Evolutionary conservation across 92 coral and sea anemone species (phyloP), one percentile per base, ranked within the genome.

Genomic region (Zoanthus sociatus): DNA sequence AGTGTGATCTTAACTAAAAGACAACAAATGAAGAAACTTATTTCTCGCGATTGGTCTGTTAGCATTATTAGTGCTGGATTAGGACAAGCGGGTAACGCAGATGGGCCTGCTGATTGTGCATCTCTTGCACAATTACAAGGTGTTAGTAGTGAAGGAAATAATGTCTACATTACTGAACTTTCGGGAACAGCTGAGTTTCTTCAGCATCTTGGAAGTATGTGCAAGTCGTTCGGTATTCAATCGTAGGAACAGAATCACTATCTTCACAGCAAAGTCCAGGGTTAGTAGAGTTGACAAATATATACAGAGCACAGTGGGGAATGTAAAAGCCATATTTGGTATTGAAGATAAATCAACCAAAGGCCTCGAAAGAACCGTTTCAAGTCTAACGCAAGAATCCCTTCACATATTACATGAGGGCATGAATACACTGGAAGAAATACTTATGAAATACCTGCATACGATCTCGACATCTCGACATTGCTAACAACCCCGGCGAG

Each of bases 221-320:
- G 4, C 42, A 4, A 37, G 3, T 37, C 42, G 4, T 37, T 37
- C 4, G 42, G 42, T 37, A 37, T 37, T 37, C 42, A 37, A 0
- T 37, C 42, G 42, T 2, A 2, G 42, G 42, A 37, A 37, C 42
- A 37, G 42, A 2, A 37, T 37, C 42, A 4, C 76, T 71, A 48
- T 83, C 68, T 68, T 68, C 66, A 30, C 55, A 32, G 87, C 78
- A 13, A 68, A 12, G 10, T 45, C 66, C 26, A 68, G 13, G 20
- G 58, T 83, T 46, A 12, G 14, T 5, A 45, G 73, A 3, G 47
- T 48, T 66, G 50, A 33, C 54, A 74, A 66, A n/a, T 86, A 71
- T 63, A 86, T 86, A 74, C 71, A 86, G 70, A 74, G 82, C 9
- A 31, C 86, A 74, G 90, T 87, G 82, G 82, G 77, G 70, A 50